A percentile compares a stretch with the other conserved stretches of the same genome.
Conservation (phyloP, 2,888 invertebrate species). For the Lycaena phlaeas region DNA sequence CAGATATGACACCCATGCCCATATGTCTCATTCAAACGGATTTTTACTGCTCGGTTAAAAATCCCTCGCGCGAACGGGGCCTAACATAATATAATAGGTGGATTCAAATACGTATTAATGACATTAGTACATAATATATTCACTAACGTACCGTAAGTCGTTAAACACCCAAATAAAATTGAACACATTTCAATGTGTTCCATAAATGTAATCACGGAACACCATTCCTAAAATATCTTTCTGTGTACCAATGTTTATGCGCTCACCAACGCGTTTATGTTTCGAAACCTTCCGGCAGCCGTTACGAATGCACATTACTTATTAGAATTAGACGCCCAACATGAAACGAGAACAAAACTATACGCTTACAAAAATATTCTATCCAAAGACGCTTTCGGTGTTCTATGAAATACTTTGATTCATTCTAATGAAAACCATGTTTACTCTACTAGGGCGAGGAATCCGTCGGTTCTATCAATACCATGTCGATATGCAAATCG, state of each 20-base stretch:
- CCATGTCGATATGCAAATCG: constrained; percentile 93
- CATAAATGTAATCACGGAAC: constrained; percentile 18
- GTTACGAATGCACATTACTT: constrained; percentile 20
- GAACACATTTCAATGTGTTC: constrained; percentile 11
- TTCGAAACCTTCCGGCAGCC: constrained; percentile 54
- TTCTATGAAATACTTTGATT: not conserved
- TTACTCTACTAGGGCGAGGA: constrained; percentile 76
- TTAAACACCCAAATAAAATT: not conserved
- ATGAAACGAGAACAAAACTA: constrained; percentile 7
- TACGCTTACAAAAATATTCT: constrained; percentile 10
- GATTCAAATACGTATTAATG: no score
- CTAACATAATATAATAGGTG: no score
- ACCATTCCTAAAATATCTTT: constrained; percentile 46
- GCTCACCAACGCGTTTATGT: constrained; percentile 44
- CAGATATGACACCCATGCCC: no score
- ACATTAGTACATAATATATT: no score
- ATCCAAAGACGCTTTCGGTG: constrained; percentile 1
- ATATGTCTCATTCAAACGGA: no score
- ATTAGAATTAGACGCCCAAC: constrained; percentile 9
- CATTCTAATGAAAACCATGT: not conserved
- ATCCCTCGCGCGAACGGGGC: no score
- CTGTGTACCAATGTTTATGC: constrained; percentile 58
- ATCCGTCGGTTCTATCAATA: constrained; percentile 80
- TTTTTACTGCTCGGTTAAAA: no score
- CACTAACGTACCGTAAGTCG: no score